Base-by-base conservation (phyloP, 2,888 invertebrate species). In the Coenonympha glycerion region DNA sequence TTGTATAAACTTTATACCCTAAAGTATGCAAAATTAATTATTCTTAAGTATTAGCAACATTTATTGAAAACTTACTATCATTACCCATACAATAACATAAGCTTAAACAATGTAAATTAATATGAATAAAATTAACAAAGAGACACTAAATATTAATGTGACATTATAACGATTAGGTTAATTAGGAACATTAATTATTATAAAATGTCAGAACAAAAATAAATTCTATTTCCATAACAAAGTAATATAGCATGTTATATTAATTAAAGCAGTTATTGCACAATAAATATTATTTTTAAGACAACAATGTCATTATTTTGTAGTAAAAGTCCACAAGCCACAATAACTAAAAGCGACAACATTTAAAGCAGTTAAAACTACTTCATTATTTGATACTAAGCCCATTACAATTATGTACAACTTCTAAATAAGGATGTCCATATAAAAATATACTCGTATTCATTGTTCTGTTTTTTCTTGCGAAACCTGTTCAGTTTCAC, bases 31-130 rank as follows among this genome's bases (percentile, higher is more conserved):
- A 40, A 31, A 18, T 54, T 13, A 28, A 30, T 30, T 30, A 15
- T 33, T 13, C 6, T 56, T 36, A 28, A 61, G 58, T 55, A 61
- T 73, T 76, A 76, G 78, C 76, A 81, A 62, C 71, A 76, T 46
- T 24, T 36, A 42, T 33, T 11, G 40, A 6, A 40, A 70, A 63
- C 55, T 62, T 66, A 67, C 63, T 58, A 57, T 58, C 61, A 62
- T 63, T 61, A 61, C 63, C 62, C 63, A 63, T 57, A 22, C 46
- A 36, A 9, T 13, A 26, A 28, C 6, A 8, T 24, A 8, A 9
- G 9, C 24, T 24, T 9, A 3, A 24, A 24, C 6, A 3, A 1
- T 24, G 6, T 5, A 24, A 24, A 6, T 24, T 24, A 24, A 24
- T 24, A n/a, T n/a, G n/a, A n/a, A n/a, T n/a, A n/a, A n/a, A n/a